Conservation (phyloP, 2,888 invertebrate species). For the Notocelia uddmanniana region DNA sequence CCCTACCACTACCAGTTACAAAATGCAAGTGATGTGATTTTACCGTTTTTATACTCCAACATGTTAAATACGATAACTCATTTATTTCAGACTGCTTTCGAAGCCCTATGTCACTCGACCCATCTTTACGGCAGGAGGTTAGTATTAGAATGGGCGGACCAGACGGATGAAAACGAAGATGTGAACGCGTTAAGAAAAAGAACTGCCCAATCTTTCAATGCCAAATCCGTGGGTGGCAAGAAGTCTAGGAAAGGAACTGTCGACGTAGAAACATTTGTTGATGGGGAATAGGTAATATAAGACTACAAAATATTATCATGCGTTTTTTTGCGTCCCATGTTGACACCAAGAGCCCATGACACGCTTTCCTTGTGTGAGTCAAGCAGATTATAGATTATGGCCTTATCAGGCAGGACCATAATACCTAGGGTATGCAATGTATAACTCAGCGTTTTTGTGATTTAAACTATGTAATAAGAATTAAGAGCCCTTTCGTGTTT, state of each 20-base stretch:
- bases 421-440: neutral
- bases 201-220: conserved; percentile 88
- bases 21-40: too few relatives aligned
- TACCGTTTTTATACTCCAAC: too few relatives aligned
- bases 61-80: neutral
- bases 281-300: conserved; percentile 60
- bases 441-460: neutral
- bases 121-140: conserved; percentile 98
- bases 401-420: too few relatives aligned
- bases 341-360: neutral
- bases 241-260: conserved; percentile 79
- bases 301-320: neutral
- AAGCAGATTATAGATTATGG: neutral
- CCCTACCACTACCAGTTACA: too few relatives aligned
- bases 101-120: conserved; percentile 96
- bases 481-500: too few relatives aligned
- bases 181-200: conserved; percentile 93
- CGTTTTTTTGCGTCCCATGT: neutral
- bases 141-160: conserved; percentile 97
- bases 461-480: neutral
- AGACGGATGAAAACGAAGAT: conserved; percentile 88
- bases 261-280: conserved; percentile 78
- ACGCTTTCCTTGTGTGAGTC: conserved; percentile 12
- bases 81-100: conserved; percentile 92
- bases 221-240: conserved; percentile 76